These are phyloP conservation scores for Gambusia affinis DNA, from an alignment of 2,113 vertebrate species.

Conservation along the genomic window DNA sequence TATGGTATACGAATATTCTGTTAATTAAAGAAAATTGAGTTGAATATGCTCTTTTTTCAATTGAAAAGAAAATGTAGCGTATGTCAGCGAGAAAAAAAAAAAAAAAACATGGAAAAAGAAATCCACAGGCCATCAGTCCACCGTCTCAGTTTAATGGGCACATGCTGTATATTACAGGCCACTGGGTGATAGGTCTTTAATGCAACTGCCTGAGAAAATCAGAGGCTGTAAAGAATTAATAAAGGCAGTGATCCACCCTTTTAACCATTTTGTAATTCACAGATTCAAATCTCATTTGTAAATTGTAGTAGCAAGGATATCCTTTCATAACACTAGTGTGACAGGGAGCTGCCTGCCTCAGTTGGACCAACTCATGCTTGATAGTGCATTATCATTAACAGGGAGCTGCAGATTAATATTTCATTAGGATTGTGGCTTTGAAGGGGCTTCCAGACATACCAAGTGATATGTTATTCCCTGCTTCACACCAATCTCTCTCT, in stretches of 20 bases:
- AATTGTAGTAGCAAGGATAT: conserved; percentile 64
- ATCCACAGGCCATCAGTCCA: conserved; percentile 14
- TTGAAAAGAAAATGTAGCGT: background rate
- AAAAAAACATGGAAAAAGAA: background rate
- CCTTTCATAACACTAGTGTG: conserved; percentile 67
- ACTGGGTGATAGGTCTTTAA: conserved; percentile 53
- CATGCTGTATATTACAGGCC: conserved; percentile 38
- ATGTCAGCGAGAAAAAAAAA: background rate
- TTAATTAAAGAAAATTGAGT: background rate
- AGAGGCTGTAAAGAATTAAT: conserved; percentile 68
- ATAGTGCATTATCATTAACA: conserved; percentile 79
- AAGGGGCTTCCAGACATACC: conserved; percentile 59
- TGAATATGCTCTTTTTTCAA: background rate
- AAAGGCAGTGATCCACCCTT: conserved; percentile 56
- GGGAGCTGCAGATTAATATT: conserved; percentile 77
- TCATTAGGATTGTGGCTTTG: conserved; percentile 73
- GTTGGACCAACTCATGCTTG: conserved; percentile 67
- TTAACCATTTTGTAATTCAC: conserved; percentile 71
- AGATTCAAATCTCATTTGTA: conserved; percentile 77
- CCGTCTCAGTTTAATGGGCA: conserved; percentile 34
- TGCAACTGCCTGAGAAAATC: conserved; percentile 63
- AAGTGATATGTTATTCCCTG: conserved; percentile 69
- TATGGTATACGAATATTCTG: no score
- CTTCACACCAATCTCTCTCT: conserved; percentile 61
- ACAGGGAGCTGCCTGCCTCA: conserved; percentile 56